Percentiles rank a stretch among this genome's conserved stretches.
phyloP scores from a whole-genome alignment of 2,797 vertebrate species.

The Dendrocincla fuliginosa region DNA sequence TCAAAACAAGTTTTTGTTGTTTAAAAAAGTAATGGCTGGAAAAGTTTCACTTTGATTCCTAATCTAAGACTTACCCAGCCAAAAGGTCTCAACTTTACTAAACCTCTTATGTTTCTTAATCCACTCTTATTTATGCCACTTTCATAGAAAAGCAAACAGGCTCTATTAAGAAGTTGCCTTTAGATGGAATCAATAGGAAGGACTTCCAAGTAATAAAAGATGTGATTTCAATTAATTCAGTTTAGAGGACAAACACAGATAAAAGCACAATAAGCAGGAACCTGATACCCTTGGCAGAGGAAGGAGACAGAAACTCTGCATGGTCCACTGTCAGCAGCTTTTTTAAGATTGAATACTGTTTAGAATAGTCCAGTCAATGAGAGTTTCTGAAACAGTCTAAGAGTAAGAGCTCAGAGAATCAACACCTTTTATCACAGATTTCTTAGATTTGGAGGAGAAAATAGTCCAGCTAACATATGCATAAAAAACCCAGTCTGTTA shows the following conservation, averaged over 20 bases:
- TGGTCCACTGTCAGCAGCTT: background rate
- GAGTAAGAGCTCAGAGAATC: background rate
- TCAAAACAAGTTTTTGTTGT: background rate
- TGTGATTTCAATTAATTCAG: conserved; percentile 50
- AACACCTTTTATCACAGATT: background rate
- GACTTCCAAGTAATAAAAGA: background rate
- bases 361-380: background rate
- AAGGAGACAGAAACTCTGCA: background rate
- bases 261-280: conserved; percentile 38
- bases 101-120: conserved; percentile 23
- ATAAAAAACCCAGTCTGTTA: background rate
- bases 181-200: conserved; percentile 9
- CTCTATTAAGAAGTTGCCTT: conserved; percentile 13
- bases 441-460: background rate
- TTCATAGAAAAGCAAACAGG: conserved; percentile 16
- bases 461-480: background rate
- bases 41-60: background rate
- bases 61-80: background rate
- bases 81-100: background rate
- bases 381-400: background rate
- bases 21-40: background rate
- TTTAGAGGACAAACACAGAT: conserved; percentile 52
- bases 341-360: background rate
- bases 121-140: conserved; percentile 16
- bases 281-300: conserved; percentile 5